Percentiles rank a stretch among this genome's conserved stretches.
These are phyloP conservation scores for Brachypteracias leptosomus DNA, from an alignment of 2,113 vertebrate species.

Conservation along the genomic window DNA sequence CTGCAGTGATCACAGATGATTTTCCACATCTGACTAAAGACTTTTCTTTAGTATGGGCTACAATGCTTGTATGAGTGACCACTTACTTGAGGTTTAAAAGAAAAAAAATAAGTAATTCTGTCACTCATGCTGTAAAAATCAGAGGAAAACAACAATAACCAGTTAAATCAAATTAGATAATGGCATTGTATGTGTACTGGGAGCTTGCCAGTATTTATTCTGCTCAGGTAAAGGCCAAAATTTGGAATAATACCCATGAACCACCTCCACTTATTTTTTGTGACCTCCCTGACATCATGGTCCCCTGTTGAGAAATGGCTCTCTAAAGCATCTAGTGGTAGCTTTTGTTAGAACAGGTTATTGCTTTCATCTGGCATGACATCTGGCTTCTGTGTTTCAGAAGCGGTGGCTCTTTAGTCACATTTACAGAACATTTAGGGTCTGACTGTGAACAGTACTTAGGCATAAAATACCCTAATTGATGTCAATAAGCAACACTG, in stretches of 20 bases:
- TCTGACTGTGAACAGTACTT: neutral
- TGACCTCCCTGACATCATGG: neutral
- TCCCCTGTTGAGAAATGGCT: neutral
- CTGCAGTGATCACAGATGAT: neutral
- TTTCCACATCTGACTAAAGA: neutral
- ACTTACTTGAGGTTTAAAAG: neutral
- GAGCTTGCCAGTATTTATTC: neutral
- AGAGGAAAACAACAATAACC: neutral
- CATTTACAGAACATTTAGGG: neutral
- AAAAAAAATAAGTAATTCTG: neutral
- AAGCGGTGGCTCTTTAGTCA: neutral
- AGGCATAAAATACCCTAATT: slow-evolving; percentile 15
- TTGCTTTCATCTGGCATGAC: slow-evolving; percentile 9
- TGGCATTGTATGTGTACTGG: neutral
- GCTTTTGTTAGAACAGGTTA: neutral
- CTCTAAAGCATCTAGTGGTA: neutral
- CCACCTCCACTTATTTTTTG: neutral
- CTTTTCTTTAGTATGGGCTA: neutral
- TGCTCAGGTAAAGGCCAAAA: neutral
- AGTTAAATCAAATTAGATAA: neutral
- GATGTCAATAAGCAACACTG: neutral
- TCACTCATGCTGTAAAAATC: neutral
- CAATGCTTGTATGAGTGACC: neutral
- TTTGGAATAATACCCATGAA: neutral
- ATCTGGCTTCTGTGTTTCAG: slow-evolving; percentile 33